These are phyloP conservation scores for Caenorhabditis sinica DNA, from an alignment of 2,888 invertebrate species.

Conservation along the genomic window DNA sequence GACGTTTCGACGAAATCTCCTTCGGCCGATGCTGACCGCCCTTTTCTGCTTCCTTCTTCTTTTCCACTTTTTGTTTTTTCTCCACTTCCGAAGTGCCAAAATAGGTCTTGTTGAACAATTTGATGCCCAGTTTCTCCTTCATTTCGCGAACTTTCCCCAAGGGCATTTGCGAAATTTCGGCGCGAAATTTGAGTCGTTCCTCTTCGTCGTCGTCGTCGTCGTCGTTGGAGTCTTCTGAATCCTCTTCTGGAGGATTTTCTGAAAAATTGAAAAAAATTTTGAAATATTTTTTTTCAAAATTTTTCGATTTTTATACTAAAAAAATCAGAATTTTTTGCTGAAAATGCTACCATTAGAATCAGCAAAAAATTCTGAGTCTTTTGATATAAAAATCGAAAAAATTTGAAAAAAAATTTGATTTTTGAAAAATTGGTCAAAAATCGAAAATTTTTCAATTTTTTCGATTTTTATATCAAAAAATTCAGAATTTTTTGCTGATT, in stretches of 20 bases:
- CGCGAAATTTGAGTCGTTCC: slow-evolving; percentile 63
- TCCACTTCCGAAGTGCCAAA: slow-evolving; percentile 67
- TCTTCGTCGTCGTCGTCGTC: slow-evolving; percentile 60
- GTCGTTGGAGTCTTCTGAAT: slow-evolving; percentile 39
- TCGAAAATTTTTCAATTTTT: too few relatives aligned
- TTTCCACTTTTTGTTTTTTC: slow-evolving; percentile 30
- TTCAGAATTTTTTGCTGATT: too few relatives aligned
- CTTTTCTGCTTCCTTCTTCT: slow-evolving; percentile 40
- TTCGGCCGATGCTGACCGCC: slow-evolving; percentile 77
- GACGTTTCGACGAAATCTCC: slow-evolving; percentile 78
- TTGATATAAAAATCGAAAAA: too few relatives aligned
- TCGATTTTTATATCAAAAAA: background rate
- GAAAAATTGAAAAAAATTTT: too few relatives aligned
- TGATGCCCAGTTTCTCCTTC: slow-evolving; percentile 77
- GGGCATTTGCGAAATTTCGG: slow-evolving; percentile 75
- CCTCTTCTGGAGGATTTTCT: slow-evolving; percentile 11
- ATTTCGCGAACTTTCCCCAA: slow-evolving; percentile 75
- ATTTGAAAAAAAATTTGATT: too few relatives aligned
- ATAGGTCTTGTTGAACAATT: slow-evolving; percentile 78
- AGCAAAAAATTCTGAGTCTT: background rate
- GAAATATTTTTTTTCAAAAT: too few relatives aligned
- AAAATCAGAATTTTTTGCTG: too few relatives aligned
- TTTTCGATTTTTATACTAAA: too few relatives aligned
- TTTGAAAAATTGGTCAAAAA: too few relatives aligned
- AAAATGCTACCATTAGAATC: too few relatives aligned